Conservation (phyloP, 2,113 vertebrate species). For the Halcyon malimbica region DNA sequence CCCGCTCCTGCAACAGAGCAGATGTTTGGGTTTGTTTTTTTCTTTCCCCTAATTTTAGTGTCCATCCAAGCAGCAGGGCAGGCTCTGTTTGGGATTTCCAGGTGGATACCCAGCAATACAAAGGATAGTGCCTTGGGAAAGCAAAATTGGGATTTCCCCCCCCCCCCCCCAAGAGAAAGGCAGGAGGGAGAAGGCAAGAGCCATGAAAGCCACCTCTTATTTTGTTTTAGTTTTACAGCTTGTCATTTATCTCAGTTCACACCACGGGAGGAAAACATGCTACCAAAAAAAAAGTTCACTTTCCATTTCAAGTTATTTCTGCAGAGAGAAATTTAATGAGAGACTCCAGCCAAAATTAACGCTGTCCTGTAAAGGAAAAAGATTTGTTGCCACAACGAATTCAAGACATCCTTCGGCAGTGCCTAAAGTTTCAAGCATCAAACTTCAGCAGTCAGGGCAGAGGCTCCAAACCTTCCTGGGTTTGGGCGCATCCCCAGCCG, state of each 20-base stretch:
- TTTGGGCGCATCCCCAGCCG: neutral
- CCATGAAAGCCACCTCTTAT: neutral
- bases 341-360: neutral
- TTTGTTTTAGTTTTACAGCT: neutral
- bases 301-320: neutral
- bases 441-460: neutral
- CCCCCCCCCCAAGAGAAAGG: neutral
- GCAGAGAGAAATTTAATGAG: neutral
- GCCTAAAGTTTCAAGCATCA: neutral
- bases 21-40: neutral
- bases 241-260: neutral
- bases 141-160: neutral
- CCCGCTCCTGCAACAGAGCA: neutral
- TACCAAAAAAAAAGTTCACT: neutral
- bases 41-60: neutral
- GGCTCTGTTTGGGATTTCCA: neutral
- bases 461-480: neutral
- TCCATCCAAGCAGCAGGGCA: neutral
- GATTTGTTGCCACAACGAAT: neutral
- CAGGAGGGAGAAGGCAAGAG: neutral
- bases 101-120: neutral
- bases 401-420: neutral
- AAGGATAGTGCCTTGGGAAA: rapidly evolving
- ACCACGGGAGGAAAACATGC: neutral
- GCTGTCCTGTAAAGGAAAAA: neutral